Evolutionary conservation across 2,797 vertebrate species (phyloP).

Genomic region (Mormyrus proboscirostris): DNA sequence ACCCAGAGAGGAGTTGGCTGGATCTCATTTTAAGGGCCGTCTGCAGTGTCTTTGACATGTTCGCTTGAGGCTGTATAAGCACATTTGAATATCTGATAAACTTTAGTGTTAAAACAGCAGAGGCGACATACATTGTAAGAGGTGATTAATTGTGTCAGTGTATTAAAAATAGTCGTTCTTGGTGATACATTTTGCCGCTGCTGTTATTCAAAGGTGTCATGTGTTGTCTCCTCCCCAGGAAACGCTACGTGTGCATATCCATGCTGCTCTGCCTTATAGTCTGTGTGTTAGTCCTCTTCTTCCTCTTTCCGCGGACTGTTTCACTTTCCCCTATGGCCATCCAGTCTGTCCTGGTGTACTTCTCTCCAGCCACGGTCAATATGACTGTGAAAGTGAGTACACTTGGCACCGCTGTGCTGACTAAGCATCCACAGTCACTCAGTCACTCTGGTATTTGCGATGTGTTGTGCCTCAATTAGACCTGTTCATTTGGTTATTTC

Average conservation of each 20-base stretch:
- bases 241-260: constrained; percentile 69
- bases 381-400: constrained; percentile 68
- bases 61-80: not conserved
- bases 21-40: not conserved
- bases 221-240: constrained; percentile 54
- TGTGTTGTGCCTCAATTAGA: not conserved
- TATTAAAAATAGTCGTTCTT: not conserved
- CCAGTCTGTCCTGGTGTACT: constrained; percentile 62
- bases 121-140: not conserved
- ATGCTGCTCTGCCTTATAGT: constrained; percentile 63
- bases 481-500: not conserved
- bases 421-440: not conserved
- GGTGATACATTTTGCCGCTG: not conserved
- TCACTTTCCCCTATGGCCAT: constrained; percentile 61
- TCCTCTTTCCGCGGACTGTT: constrained; percentile 78
- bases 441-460: not conserved
- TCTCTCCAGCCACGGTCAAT: constrained; percentile 39
- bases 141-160: not conserved
- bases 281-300: constrained; percentile 67
- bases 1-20: not conserved
- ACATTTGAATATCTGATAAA: not conserved
- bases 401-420: too few relatives aligned
- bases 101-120: not conserved
- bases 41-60: not conserved
- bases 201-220: not conserved